These are phyloP conservation scores for Meles meles DNA, from an alignment of 2,113 vertebrate genomes.

Conservation along the genomic window DNA sequence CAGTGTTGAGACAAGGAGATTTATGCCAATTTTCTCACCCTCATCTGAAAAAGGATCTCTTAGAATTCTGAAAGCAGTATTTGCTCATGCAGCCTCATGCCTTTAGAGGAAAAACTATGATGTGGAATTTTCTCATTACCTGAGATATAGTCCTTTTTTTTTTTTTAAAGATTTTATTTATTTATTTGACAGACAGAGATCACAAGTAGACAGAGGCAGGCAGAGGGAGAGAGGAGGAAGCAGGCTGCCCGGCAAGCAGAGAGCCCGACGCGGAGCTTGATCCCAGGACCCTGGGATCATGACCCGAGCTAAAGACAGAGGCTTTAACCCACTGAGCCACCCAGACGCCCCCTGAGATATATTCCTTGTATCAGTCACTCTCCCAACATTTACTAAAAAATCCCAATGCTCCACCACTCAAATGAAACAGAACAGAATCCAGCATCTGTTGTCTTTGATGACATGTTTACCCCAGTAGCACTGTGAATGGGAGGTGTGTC, in stretches of 20 bases:
- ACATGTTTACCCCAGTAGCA: neutral
- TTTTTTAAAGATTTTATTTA: too few relatives aligned
- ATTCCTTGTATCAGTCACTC: neutral
- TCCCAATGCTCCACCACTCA: neutral
- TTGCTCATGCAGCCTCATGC: neutral
- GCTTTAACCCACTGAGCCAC: too few relatives aligned
- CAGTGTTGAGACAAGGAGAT: neutral
- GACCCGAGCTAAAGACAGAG: too few relatives aligned
- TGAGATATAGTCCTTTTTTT: neutral
- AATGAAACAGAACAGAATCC: neutral
- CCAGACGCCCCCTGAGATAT: too few relatives aligned
- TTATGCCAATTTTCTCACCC: neutral
- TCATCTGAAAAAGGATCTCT: neutral
- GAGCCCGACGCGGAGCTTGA: too few relatives aligned
- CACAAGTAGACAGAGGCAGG: too few relatives aligned
- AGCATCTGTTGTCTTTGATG: neutral
- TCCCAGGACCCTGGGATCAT: too few relatives aligned
- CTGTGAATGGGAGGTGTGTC: neutral
- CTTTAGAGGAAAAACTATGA: neutral
- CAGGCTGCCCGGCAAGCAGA: too few relatives aligned
- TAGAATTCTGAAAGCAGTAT: neutral
- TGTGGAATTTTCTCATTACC: neutral
- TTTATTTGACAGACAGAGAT: too few relatives aligned
- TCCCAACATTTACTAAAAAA: neutral
- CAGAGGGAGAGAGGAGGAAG: too few relatives aligned